Conservation (phyloP, 2,888 invertebrate genomes). For the Folsomia candida region DNA sequence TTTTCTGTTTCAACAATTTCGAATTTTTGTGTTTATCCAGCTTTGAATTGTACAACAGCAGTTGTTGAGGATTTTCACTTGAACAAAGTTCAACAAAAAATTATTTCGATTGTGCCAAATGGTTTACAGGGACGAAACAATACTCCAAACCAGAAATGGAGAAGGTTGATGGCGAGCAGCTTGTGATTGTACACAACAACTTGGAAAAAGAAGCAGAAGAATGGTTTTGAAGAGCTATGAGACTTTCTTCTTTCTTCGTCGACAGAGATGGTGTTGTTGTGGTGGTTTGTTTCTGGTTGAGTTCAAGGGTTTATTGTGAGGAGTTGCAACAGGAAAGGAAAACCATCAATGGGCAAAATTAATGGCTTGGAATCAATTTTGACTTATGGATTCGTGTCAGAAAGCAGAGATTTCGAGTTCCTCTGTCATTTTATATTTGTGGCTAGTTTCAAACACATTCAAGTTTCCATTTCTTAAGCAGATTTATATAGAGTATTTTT, state of each 20-base stretch:
- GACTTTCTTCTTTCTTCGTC: neutral
- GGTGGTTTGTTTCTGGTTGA: neutral
- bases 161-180: too few species aligned
- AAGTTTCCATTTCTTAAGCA: too few species aligned
- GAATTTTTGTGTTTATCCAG: too few species aligned
- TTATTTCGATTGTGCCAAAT: neutral
- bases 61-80: too few species aligned
- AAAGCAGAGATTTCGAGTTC: conserved; percentile 27
- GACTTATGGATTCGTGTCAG: conserved; percentile 46
- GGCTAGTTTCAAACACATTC: conserved; percentile 16
- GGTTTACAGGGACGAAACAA: neutral
- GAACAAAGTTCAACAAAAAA: too few species aligned
- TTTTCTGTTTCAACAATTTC: too few species aligned
- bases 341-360: conserved; percentile 41
- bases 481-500: too few species aligned
- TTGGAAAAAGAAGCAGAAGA: too few species aligned
- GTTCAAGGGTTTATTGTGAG: neutral
- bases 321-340: conserved; percentile 39
- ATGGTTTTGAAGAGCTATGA: neutral
- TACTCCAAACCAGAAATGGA: neutral
- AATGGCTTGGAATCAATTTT: conserved; percentile 50
- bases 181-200: neutral
- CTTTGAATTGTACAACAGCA: too few species aligned
- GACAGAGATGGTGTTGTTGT: neutral
- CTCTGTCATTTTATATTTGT: conserved; percentile 24